phyloP scores from a whole-genome alignment of 2,888 invertebrate genomes.

The Hoplodrina blanda region DNA sequence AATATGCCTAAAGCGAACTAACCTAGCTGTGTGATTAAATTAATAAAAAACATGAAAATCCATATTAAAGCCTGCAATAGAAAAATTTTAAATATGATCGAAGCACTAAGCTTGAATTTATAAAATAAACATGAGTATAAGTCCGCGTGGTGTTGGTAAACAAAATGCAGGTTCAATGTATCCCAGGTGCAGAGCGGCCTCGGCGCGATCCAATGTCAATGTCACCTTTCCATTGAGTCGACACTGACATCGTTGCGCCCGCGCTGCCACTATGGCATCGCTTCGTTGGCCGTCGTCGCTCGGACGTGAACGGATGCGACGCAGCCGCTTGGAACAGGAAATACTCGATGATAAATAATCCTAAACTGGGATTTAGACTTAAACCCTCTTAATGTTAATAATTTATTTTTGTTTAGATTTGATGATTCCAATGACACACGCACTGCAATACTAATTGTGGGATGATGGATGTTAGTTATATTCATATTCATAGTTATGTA shows the following conservation, averaged over 20 bases:
- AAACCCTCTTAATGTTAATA: slow-evolving; percentile 8
- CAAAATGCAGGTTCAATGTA: slow-evolving; percentile 81
- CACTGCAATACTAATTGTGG: no score
- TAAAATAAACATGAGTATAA: slow-evolving; percentile 36
- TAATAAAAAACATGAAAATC: no score
- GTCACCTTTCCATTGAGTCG: slow-evolving; percentile 82
- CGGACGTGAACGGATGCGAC: slow-evolving; percentile 13
- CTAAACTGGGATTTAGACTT: slow-evolving; percentile 11
- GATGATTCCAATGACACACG: no score
- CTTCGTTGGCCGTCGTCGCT: slow-evolving; percentile 16
- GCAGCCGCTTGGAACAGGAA: slow-evolving; percentile 40
- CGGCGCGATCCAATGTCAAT: slow-evolving; percentile 82
- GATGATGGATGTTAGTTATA: no score
- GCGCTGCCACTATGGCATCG: slow-evolving; percentile 9
- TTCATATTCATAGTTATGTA: no score
- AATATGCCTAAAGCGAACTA: slow-evolving; percentile 12
- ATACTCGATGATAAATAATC: slow-evolving; percentile 40
- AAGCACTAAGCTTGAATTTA: slow-evolving; percentile 22
- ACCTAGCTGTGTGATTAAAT: not conserved
- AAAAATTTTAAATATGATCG: no score
- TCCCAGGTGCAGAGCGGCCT: slow-evolving; percentile 68
- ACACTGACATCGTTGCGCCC: slow-evolving; percentile 46
- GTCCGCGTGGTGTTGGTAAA: slow-evolving; percentile 70
- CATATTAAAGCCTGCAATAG: not conserved
- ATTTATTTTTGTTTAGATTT: not conserved